phyloP scores from a whole-genome alignment of 2,888 invertebrate species.

The Lasius platythorax region DNA sequence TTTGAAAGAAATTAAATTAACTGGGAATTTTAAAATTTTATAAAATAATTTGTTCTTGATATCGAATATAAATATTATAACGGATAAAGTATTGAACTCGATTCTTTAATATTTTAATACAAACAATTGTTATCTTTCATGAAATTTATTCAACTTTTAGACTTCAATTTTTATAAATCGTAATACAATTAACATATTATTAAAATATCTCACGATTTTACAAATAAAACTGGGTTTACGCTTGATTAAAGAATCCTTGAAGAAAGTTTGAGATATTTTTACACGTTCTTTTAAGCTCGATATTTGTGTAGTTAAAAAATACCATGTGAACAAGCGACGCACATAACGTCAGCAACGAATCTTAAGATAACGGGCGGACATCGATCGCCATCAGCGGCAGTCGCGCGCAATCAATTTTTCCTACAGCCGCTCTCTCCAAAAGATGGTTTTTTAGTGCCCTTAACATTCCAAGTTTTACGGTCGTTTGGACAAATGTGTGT shows the following conservation, averaged over 20 bases:
- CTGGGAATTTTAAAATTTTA: not conserved
- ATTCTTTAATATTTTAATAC: not conserved
- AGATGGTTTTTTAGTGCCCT: conserved; percentile 70
- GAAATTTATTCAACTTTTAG: not conserved
- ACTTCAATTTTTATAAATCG: not conserved
- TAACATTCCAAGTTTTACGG: conserved; percentile 73
- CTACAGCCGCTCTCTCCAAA: conserved; percentile 69
- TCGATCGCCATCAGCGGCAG: conserved; percentile 75
- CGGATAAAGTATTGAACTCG: not conserved
- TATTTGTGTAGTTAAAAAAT: not conserved
- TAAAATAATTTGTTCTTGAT: not conserved
- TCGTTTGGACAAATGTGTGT: conserved; percentile 30
- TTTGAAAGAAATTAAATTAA: not conserved
- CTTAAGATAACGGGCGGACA: conserved; percentile 73
- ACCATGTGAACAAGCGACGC: not conserved
- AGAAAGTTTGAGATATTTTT: not conserved
- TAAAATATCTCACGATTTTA: not conserved
- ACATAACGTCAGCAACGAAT: conserved; percentile 68
- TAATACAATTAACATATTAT: not conserved
- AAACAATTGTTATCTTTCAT: not conserved
- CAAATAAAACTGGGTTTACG: not conserved
- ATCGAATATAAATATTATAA: conserved; percentile 19
- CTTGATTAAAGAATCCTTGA: not conserved
- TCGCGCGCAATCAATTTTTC: conserved; percentile 75
- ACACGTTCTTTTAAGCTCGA: not conserved